phyloP scores from a whole-genome alignment of 2,113 vertebrate genomes.

The Saimiri boliviensis region DNA sequence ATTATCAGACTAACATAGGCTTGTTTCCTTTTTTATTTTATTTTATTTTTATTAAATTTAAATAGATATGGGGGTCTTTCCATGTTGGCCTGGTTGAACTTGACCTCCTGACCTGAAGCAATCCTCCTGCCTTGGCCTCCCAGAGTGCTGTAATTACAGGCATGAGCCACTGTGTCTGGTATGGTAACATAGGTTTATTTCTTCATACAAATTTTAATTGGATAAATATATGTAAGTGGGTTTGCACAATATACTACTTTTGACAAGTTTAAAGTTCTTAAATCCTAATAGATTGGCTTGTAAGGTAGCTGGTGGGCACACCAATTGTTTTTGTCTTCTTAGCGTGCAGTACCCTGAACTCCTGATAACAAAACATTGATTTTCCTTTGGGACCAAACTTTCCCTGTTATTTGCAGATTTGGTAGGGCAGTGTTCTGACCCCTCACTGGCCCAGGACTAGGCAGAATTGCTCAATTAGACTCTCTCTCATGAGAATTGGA shows the following conservation, averaged over 20 bases:
- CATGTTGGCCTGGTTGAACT: too few relatives aligned
- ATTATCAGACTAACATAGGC: neutral
- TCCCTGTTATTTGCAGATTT: neutral
- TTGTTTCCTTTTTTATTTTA: too few relatives aligned
- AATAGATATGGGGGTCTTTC: too few relatives aligned
- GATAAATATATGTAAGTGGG: neutral
- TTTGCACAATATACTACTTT: neutral
- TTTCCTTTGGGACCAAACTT: neutral
- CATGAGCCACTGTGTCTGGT: too few relatives aligned
- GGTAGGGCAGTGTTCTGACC: neutral
- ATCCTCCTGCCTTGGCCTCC: too few relatives aligned
- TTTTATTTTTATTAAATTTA: too few relatives aligned
- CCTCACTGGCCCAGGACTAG: neutral
- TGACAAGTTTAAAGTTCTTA: neutral
- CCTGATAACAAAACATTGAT: neutral
- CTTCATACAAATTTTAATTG: neutral
- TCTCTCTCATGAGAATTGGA: neutral
- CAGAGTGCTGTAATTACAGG: too few relatives aligned
- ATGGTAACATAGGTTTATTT: neutral
- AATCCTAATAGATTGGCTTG: neutral
- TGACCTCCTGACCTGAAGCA: too few relatives aligned
- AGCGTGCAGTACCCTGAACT: neutral
- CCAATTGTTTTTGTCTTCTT: neutral
- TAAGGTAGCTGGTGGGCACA: neutral
- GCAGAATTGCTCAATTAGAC: neutral